Base-by-base conservation (phyloP, 2,113 vertebrate genomes). In the Cololabis saira region DNA sequence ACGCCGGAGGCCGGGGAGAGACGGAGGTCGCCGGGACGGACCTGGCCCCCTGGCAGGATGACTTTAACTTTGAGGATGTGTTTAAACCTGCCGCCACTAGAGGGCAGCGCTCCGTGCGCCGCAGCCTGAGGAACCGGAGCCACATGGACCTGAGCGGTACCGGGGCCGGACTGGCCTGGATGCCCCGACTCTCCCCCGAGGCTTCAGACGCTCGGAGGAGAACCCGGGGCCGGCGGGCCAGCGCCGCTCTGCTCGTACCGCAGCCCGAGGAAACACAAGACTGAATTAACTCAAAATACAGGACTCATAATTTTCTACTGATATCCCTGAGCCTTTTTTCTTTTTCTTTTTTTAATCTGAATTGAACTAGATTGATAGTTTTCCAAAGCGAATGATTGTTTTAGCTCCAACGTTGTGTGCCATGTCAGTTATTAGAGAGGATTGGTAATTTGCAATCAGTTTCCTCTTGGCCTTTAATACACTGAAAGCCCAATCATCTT, bases 61-160 rank as follows among this genome's bases (percentile, higher is more conserved):
- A 92, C 57, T 92, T 93, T 63, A 86, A 85, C 47, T 86, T 93
- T 5, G 92, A 93, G 12, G 92, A 93, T 48, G 81, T 93, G 16
- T 89, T 94, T 62, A 90, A 80, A 59, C 80, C 87, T 1, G 81
- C 86, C 0, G 3, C 71, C 53, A 77, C 56, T 41, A 88, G 83
- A 67, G 79, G 86, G 59, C 83, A 80, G 72, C 65, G 81, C 16
- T 91, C 88, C 0, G 93, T 94, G 0, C 89, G 93, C 1, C 92
- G 93, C 48, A 94, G 93, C 74, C 72, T 93, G 61, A 91, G 93
- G 77, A 92, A 92, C 84, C 79, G 76, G 37, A 62, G 52, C 49
- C 63, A 19, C 3, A 0, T 45, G 0, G 81, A 81, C 8, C 10
- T 40, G 3, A 1, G 47, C 55, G 16, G 49, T 44, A 15, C 13